Conservation (phyloP, 2,797 vertebrate species). For the Hydrolagus colliei region DNA sequence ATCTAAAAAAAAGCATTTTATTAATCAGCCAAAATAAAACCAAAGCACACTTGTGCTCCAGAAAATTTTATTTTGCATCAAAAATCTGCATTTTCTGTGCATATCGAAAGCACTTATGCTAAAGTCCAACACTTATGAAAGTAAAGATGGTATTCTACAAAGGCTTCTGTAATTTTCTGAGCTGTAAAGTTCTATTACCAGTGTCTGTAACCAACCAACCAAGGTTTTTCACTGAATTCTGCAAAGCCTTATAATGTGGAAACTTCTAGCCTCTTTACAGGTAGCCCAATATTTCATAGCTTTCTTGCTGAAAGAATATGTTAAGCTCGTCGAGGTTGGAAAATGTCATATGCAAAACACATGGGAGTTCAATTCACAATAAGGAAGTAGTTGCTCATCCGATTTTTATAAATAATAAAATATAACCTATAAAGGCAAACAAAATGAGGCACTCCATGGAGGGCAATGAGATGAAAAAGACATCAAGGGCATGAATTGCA, state of each 20-base stretch:
- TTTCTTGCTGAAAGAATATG: background rate
- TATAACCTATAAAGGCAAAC: slow-evolving; percentile 42
- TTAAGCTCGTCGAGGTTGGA: slow-evolving; percentile 33
- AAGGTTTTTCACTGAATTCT: background rate
- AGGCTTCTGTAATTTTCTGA: background rate
- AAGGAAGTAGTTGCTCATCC: slow-evolving; percentile 40
- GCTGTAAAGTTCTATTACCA: background rate
- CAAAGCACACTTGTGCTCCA: background rate
- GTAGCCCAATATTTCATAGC: background rate
- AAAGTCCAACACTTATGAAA: too few relatives aligned
- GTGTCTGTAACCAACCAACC: background rate
- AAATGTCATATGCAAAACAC: slow-evolving; percentile 35
- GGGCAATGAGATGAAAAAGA: slow-evolving; percentile 46
- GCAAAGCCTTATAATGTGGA: background rate
- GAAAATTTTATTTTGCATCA: too few relatives aligned
- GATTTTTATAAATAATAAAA: slow-evolving; percentile 47
- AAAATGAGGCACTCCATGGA: slow-evolving; percentile 42
- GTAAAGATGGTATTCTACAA: background rate
- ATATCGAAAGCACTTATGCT: too few relatives aligned
- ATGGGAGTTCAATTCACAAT: slow-evolving; percentile 41
- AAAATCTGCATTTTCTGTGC: too few relatives aligned
- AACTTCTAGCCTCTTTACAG: background rate
- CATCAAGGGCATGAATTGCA: slow-evolving; percentile 40
- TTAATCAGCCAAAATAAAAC: background rate
- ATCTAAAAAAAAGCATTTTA: background rate